phyloP scores from a whole-genome alignment of 1,140 invertebrate genomes.

The Leptopilina boulardi region DNA sequence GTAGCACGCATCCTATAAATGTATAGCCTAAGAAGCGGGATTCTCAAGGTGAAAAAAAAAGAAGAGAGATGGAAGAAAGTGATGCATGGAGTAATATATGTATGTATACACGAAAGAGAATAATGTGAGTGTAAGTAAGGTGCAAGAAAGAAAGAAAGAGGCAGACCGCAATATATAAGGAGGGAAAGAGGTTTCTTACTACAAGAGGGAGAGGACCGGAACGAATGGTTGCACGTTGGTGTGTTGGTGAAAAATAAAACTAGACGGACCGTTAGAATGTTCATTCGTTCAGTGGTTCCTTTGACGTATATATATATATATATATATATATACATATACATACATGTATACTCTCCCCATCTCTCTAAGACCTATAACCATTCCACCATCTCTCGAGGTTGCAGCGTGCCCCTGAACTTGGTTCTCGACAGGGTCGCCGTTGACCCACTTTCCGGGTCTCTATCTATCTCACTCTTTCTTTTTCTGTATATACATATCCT shows the following conservation, averaged over 20 bases:
- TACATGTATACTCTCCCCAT: slow-evolving; percentile 26
- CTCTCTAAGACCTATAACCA: slow-evolving; percentile 59
- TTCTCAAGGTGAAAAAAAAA: slow-evolving; percentile 48
- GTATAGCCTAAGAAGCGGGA: neutral
- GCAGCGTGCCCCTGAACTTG: slow-evolving; percentile 73
- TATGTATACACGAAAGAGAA: slow-evolving; percentile 40
- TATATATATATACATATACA: no score
- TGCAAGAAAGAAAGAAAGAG: slow-evolving; percentile 41
- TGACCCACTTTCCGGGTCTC: slow-evolving; percentile 71
- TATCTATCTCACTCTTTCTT: slow-evolving; percentile 20
- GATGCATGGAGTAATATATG: slow-evolving; percentile 31
- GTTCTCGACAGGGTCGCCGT: slow-evolving; percentile 67
- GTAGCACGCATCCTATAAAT: slow-evolving; percentile 23
- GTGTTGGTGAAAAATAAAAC: slow-evolving; percentile 49
- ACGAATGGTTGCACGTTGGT: slow-evolving; percentile 31
- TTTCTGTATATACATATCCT: slow-evolving; percentile 44
- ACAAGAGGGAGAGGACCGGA: slow-evolving; percentile 24
- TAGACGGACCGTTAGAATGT: slow-evolving; percentile 47
- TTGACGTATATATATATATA: slow-evolving; percentile 39
- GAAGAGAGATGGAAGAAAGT: slow-evolving; percentile 41
- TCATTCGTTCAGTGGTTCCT: slow-evolving; percentile 42
- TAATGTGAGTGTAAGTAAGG: slow-evolving; percentile 37
- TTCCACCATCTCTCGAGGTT: slow-evolving; percentile 54
- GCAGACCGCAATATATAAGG: slow-evolving; percentile 31
- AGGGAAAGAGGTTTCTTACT: slow-evolving; percentile 35